Percentiles rank a stretch among this genome's conserved stretches.
phyloP scores from a whole-genome alignment of 1,140 invertebrate genomes.

The Popillia japonica region DNA sequence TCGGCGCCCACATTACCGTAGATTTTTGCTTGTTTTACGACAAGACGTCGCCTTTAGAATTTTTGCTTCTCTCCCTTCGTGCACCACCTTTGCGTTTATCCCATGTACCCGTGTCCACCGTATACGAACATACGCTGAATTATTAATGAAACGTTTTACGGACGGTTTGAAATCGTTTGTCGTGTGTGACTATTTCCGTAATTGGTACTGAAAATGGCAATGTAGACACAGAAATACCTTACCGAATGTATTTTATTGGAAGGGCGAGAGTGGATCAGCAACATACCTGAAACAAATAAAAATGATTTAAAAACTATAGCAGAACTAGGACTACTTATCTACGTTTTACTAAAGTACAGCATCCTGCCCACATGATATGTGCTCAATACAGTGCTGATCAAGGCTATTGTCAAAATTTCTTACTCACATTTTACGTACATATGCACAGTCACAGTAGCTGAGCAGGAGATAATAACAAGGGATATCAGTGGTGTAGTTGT shows the following conservation, averaged over 20 bases:
- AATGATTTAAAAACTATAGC: background rate
- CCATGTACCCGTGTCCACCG: background rate
- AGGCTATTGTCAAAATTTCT: no score
- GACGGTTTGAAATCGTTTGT: slow-evolving; percentile 23
- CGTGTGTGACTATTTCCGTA: slow-evolving; percentile 30
- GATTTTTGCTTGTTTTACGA: slow-evolving; percentile 29
- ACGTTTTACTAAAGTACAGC: no score
- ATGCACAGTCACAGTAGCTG: no score
- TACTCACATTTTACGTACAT: no score
- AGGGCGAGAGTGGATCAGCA: background rate
- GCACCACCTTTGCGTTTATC: background rate
- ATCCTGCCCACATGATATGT: no score
- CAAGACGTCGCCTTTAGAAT: slow-evolving; percentile 22
- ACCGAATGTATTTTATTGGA: background rate
- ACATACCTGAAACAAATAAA: slow-evolving; percentile 11
- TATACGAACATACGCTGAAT: background rate
- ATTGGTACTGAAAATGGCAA: slow-evolving; percentile 11
- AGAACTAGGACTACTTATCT: no score
- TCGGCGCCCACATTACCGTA: slow-evolving; percentile 1
- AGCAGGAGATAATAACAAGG: no score
- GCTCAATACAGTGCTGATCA: no score
- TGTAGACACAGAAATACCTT: slow-evolving; percentile 1
- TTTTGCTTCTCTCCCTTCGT: slow-evolving; percentile 13
- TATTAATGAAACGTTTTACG: slow-evolving; percentile 30
- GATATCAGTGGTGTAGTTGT: no score